Conservation (phyloP, 2,113 vertebrate genomes). For the Halichoerus grypus region DNA sequence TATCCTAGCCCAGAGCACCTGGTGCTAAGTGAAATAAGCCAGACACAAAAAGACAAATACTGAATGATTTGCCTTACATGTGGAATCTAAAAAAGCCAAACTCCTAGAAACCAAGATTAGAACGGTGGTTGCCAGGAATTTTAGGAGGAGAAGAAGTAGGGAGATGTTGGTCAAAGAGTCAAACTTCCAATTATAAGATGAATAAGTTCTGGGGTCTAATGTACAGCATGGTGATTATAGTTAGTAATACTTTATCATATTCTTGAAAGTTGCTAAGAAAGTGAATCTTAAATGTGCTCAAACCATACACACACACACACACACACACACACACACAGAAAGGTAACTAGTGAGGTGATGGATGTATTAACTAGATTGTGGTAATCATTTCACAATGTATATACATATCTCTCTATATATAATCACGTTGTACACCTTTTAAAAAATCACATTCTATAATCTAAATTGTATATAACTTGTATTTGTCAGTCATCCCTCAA, state of each 20-base stretch:
- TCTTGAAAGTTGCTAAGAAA: neutral
- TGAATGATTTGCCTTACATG: neutral
- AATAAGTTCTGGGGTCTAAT: neutral
- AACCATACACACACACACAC: neutral
- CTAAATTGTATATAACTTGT: neutral
- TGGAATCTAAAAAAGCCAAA: neutral
- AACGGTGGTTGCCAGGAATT: neutral
- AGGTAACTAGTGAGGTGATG: neutral
- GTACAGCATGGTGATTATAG: neutral
- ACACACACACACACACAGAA: neutral
- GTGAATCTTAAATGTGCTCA: neutral
- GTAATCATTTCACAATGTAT: neutral
- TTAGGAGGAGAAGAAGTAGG: neutral
- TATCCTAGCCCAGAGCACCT: neutral
- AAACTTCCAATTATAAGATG: neutral
- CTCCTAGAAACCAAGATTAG: neutral
- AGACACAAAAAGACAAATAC: neutral
- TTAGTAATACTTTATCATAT: neutral
- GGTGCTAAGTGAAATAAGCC: neutral
- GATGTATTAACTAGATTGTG: neutral
- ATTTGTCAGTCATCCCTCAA: neutral
- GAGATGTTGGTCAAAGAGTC: neutral
- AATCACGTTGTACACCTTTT: neutral
- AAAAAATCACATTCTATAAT: neutral
- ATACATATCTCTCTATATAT: neutral